Evolutionary conservation across 2,888 invertebrate genomes (phyloP), one percentile per base, ranked within the genome.

Genomic region (Oconnorella tubifera): DNA sequence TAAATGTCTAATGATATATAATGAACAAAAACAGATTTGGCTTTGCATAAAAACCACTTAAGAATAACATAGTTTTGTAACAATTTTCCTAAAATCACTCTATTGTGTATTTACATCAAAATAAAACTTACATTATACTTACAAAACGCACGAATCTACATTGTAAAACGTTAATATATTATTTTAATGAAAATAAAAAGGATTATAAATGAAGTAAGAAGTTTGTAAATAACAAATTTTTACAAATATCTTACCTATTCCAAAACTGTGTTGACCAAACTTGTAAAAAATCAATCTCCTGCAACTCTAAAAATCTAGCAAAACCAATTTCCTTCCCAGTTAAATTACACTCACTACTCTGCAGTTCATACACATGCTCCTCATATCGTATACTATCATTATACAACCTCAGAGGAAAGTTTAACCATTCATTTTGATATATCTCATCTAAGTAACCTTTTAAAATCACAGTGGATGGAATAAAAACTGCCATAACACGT

Each of bases 341-440:
- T 14, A 71, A 55, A 27, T 56, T 57, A 27, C 53, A 29, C 10
- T 65, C 40, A 28, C 40, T n/a, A 31, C 32, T 31, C 23, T 32
- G 10, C 62, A 33, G 53, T 19, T 53, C 23, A 25, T 28, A 25
- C 14, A 6, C 14, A 19, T 62, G 23, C 33, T 53, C 25, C 33
- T 31, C 62, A 27, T 32, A 32, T 31, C 19, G 29, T 23, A 27
- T 40, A 33, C 63, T 68, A 29, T 59, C 53, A 58, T 72, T 72
- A 57, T 67, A 70, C 23, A 72, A 49, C 55, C 57, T 56, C 58
- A 64, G 68, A 1, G 79, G 76, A 53, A 78, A 77, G 27, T 73
- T 72, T 49, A 78, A 65, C 79, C 79, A 80, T 27, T 71, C 67
- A 60, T 76, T 79, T 4, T 72, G 68, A 3, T 71, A 73, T 2